phyloP scores from a whole-genome alignment of 2,113 vertebrate species.

The Leptosomus discolor region DNA sequence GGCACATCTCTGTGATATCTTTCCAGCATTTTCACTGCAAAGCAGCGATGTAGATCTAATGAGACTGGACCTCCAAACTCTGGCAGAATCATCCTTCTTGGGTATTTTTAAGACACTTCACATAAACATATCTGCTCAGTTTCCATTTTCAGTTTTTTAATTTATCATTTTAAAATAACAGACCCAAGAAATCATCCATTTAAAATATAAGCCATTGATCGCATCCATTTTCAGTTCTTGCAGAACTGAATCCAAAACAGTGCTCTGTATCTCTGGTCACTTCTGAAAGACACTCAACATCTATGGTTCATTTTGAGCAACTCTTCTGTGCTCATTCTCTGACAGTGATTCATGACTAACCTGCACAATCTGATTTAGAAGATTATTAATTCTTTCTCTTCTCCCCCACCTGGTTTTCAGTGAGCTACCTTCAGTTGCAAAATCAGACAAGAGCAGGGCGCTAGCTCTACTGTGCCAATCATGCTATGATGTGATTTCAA shows the following conservation, averaged over 20 bases:
- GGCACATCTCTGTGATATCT: background rate
- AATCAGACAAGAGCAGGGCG: background rate
- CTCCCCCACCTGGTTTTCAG: background rate
- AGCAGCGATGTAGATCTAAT: background rate
- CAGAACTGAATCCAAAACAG: background rate
- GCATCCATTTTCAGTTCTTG: background rate
- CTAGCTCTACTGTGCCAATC: background rate
- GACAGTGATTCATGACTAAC: conserved; percentile 47
- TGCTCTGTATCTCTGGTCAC: background rate
- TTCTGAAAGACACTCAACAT: background rate
- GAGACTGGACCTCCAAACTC: background rate
- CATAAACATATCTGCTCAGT: background rate
- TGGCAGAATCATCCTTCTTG: background rate
- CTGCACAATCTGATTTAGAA: background rate
- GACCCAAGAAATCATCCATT: background rate
- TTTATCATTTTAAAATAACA: background rate
- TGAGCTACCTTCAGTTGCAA: background rate
- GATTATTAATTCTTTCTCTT: conserved; percentile 21
- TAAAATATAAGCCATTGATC: background rate
- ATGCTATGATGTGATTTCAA: background rate
- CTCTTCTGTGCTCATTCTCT: background rate
- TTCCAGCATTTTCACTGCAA: background rate
- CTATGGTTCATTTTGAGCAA: background rate
- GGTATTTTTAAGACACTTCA: background rate
- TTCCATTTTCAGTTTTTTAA: background rate